Base-by-base conservation (phyloP, 2,888 invertebrate genomes). In the Diarsia brunnea region DNA sequence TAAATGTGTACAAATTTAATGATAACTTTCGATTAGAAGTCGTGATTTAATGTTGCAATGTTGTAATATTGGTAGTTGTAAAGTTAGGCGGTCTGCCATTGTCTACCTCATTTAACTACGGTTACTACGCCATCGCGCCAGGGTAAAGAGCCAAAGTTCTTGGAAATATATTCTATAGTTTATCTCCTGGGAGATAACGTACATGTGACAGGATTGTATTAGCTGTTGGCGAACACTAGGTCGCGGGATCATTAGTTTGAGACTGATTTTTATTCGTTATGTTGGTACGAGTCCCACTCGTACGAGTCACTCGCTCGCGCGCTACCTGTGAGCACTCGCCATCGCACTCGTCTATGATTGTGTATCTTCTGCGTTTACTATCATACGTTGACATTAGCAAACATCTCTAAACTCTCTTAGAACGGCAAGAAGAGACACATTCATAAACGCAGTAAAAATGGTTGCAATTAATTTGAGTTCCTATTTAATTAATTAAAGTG, bases 1-100 rank as follows among this genome's bases (percentile, higher is more conserved):
- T 92, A 89, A 91, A 95, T 91, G 93, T 96, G 96, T 96, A 96
- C 96, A 96, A 96, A 96, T 95, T 93, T 93, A 94, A 93, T 89
- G 86, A 90, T 92, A 88, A 93, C 89, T 91, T 91, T 93, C 87
- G 90, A 92, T 92, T 95, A 95, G 93, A 88, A 90, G 89, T 94
- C 92, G 93, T 95, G 94, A 95, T 93, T 93, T 88, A 84, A 95
- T 95, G 96, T 96, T 95, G 93, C 93, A 94, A 95, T 95, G 95
- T 96, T 96, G 93, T 95, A 93, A 90, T 91, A 91, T 91, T 93
- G 89, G 93, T 95, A 95, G 94, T 93, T 89, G 92, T 95, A 93
- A 94, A 90, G 87, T 91, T 91, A 93, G 93, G 90, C 91, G 84
- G 89, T 90, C 91, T 93, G 94, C 96, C 96, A 94, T 94, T 93